phyloP scores from a whole-genome alignment of 2,113 vertebrate genomes.

The Chionis minor region DNA sequence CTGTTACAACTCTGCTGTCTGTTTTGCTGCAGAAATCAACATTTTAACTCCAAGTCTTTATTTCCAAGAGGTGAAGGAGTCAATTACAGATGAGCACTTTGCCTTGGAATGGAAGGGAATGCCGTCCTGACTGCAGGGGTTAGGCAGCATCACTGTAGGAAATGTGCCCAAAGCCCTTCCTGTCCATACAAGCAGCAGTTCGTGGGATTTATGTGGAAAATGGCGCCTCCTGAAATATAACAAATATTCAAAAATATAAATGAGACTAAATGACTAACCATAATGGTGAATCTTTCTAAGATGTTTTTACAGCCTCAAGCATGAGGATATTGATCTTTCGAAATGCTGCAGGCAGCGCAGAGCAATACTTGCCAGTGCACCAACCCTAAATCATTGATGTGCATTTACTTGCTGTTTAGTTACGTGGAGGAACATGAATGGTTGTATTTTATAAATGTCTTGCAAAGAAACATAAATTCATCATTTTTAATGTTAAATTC shows the following conservation, averaged over 20 bases:
- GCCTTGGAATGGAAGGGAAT: fast-evolving
- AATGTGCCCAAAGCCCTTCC: background rate
- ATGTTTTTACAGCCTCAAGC: background rate
- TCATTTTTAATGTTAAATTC: background rate
- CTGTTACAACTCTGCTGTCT: background rate
- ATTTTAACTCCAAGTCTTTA: background rate
- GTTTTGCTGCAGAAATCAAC: background rate
- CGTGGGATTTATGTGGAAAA: background rate
- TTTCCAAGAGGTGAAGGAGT: background rate
- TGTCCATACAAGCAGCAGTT: fast-evolving
- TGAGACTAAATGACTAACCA: background rate
- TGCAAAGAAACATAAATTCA: background rate
- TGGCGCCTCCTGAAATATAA: background rate
- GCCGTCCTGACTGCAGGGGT: background rate
- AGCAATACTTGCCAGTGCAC: background rate
- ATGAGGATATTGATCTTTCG: background rate
- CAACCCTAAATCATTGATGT: background rate
- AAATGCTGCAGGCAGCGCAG: background rate
- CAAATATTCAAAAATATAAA: background rate
- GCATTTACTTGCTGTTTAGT: background rate
- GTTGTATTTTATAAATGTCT: background rate
- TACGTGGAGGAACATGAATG: background rate
- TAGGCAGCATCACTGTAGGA: background rate
- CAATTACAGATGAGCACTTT: background rate
- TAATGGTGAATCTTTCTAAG: background rate